Percentiles rank a stretch among this genome's conserved stretches.
Conservation (phyloP, 2,888 invertebrate genomes). For the Drosophila villosipedis region DNA sequence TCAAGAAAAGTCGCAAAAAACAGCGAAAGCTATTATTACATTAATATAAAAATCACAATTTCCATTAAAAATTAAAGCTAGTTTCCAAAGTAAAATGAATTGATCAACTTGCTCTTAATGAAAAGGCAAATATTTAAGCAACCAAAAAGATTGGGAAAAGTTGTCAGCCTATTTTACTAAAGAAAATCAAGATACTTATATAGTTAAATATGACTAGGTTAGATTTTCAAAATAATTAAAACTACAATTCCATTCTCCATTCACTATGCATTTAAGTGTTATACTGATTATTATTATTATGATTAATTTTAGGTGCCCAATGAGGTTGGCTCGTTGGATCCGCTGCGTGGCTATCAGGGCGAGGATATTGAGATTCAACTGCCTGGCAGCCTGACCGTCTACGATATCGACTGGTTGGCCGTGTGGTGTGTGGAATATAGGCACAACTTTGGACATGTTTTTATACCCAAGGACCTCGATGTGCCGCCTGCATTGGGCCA, state of each 20-base stretch:
- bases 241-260: not conserved
- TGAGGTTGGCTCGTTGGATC: slow-evolving; percentile 93
- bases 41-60: not conserved
- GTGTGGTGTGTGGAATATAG: slow-evolving; percentile 96
- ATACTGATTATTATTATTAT: not conserved
- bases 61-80: not conserved
- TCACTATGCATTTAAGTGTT: not conserved
- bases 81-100: not conserved
- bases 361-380: slow-evolving; percentile 96
- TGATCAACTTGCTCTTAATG: no score
- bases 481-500: slow-evolving; percentile 96
- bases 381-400: slow-evolving; percentile 93
- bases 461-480: slow-evolving; percentile 93
- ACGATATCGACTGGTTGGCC: slow-evolving; percentile 96
- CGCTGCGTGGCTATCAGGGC: slow-evolving; percentile 94
- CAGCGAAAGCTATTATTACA: not conserved
- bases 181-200: rapidly evolving
- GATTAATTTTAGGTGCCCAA: slow-evolving; percentile 89
- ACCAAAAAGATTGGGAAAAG: not conserved
- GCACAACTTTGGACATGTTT: slow-evolving; percentile 96
- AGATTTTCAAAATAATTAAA: not conserved
- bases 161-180: not conserved
- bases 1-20: not conserved
- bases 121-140: not conserved
- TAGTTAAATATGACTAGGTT: not conserved